phyloP scores from a whole-genome alignment of 1,140 invertebrate species.

The Zaprionus tsacasi region DNA sequence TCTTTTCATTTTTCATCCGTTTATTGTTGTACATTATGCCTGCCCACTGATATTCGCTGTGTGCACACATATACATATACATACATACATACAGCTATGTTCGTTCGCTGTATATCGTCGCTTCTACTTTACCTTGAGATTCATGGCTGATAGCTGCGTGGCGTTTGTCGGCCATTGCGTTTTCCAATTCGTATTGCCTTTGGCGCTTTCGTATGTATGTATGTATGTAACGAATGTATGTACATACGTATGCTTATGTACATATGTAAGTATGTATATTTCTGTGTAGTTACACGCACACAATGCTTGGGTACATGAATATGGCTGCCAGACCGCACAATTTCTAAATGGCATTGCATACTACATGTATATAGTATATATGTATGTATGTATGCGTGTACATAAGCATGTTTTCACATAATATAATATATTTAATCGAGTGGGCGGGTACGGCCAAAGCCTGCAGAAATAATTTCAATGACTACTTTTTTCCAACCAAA shows the following conservation, averaged over 20 bases:
- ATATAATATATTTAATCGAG: conserved; percentile 50
- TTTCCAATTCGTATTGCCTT: conserved; percentile 73
- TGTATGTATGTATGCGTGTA: conserved; percentile 2
- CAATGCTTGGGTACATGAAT: conserved; percentile 28
- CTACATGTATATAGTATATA: not conserved
- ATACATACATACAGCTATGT: not conserved
- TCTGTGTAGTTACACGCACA: conserved; percentile 7
- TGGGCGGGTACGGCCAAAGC: conserved; percentile 44
- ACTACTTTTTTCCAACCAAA: conserved; percentile 26
- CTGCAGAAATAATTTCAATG: conserved; percentile 35
- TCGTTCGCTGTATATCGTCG: conserved; percentile 39
- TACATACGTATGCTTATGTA: conserved; percentile 12
- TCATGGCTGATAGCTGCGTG: conserved; percentile 68
- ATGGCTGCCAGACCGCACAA: conserved; percentile 33
- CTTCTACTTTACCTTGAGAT: conserved; percentile 65
- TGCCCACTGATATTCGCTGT: conserved; percentile 45
- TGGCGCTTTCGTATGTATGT: conserved; percentile 27
- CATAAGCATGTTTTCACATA: conserved; percentile 25
- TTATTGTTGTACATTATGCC: conserved; percentile 56
- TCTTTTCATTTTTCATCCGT: conserved; percentile 72
- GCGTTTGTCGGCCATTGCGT: conserved; percentile 78
- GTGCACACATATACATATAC: not conserved
- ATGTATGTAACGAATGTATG: not conserved
- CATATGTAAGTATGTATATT: conserved; percentile 18
- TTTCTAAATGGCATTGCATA: conserved; percentile 30